These are phyloP conservation scores for Lithophane ornitopus DNA, from an alignment of 2,888 invertebrate genomes.

Conservation along the genomic window DNA sequence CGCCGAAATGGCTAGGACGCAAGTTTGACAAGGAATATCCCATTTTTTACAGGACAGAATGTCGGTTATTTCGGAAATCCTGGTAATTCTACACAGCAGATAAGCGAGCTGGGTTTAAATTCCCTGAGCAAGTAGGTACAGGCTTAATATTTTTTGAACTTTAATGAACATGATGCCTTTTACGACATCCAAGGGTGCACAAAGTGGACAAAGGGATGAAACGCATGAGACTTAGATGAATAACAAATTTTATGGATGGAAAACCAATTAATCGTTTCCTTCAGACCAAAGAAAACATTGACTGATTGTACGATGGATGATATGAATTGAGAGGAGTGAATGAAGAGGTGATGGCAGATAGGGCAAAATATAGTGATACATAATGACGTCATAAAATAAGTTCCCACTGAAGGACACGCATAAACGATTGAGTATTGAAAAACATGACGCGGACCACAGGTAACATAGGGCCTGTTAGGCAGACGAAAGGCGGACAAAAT, in stretches of 20 bases:
- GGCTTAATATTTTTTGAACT: neutral
- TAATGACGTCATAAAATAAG: neutral
- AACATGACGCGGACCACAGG: neutral
- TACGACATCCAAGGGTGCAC: neutral
- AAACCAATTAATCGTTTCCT: neutral
- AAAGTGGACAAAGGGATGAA: neutral
- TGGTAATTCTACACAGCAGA: neutral
- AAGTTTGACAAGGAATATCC: neutral
- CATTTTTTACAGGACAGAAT: neutral
- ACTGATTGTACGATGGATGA: neutral
- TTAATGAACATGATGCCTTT: neutral
- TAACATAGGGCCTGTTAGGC: neutral
- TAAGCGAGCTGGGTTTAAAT: neutral
- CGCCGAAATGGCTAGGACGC: neutral
- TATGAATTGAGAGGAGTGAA: neutral
- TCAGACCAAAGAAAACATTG: neutral
- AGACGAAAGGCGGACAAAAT: neutral
- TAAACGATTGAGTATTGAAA: neutral
- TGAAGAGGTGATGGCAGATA: neutral
- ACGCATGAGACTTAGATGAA: neutral
- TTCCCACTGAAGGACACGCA: neutral
- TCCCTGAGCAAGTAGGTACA: neutral
- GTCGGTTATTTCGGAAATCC: neutral
- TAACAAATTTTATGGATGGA: neutral
- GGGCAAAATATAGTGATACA: neutral